Percentiles rank a stretch among this genome's conserved stretches.
These are phyloP conservation scores for Peromyscus maniculatus DNA, from an alignment of 2,113 vertebrate species.

Conservation along the genomic window DNA sequence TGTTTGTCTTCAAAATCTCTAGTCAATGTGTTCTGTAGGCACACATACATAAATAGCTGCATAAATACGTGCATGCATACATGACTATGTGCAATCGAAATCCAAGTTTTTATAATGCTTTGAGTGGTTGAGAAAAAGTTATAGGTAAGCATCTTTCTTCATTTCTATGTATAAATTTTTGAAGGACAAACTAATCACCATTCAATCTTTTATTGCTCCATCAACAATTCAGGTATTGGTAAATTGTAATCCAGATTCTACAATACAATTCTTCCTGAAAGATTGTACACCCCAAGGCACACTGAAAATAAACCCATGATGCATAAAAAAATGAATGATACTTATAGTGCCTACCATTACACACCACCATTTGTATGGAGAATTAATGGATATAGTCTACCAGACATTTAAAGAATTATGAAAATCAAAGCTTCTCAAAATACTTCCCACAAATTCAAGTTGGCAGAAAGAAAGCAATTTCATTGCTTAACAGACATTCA, in stretches of 20 bases:
- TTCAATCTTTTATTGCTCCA: constrained; percentile 34
- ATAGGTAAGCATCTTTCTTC: constrained; percentile 2
- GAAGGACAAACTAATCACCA: constrained; percentile 46
- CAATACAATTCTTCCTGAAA: constrained; percentile 10
- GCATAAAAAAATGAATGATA: constrained; percentile 9
- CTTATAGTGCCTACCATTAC: neutral
- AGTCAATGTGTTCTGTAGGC: neutral
- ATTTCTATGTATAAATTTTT: constrained; percentile 52
- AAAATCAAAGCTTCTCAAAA: neutral
- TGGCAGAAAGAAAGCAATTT: neutral
- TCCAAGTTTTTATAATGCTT: neutral
- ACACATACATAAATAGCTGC: neutral
- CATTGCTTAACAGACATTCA: neutral
- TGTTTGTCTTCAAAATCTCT: neutral
- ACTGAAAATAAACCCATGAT: neutral
- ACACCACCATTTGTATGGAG: neutral
- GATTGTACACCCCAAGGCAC: neutral
- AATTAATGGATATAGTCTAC: neutral
- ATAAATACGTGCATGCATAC: neutral
- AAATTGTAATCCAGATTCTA: constrained; percentile 59
- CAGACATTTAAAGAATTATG: neutral
- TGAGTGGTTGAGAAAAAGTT: constrained; percentile 49
- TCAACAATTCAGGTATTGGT: constrained; percentile 44
- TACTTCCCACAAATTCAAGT: neutral
- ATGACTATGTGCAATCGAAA: constrained; percentile 3